Evolutionary conservation across 2,888 invertebrate genomes (phyloP), one percentile per base, ranked within the genome.

Genomic region (Escarpia spicata): DNA sequence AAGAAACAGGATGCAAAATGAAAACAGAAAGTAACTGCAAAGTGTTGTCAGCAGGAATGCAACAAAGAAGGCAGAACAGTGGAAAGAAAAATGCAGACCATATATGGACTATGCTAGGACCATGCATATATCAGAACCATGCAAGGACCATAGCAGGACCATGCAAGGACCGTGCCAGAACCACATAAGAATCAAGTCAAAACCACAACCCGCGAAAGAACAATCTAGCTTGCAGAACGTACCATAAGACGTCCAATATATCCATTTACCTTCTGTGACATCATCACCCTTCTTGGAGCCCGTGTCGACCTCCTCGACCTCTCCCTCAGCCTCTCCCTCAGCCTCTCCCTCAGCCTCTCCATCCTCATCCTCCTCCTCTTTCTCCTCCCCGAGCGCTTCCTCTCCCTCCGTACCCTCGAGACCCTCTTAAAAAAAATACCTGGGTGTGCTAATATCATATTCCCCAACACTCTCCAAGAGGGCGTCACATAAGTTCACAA

Each of bases 271-370:
- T 92, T 92, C 92, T 6, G 43, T n/a, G 3, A 26, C 92, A 9
- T 92, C 92, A 10, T 92, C 60, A 26, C 90, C 92, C 91, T 94
- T 92, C 90, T 91, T 92, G 8, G 90, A 52, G 58, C 91, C 94
- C 89, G 92, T 90, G 43, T 93, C 92, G 1, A 90, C 45, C 37
- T 92, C 92, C n/a, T 93, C 92, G 9, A 60, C 90, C 43, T 92
- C 90, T 75, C 37, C 60, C 75, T 37, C 92, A 10, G 37, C 92
- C 43, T 92, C 92, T 44, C 52, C 44, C 44, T 91, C 91, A 31
- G 31, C 91, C n/a, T 92, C 91, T 90, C 43, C 31, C 92, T 92
- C 93, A 37, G 37, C 37, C 37, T 37, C 37, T 37, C 37, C 37
- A 0, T 37, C 91, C 37, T 58, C 92, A 44, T 90, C 44, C 44